Base-by-base conservation (phyloP, 2,797 vertebrate species). In the Karalla daura region DNA sequence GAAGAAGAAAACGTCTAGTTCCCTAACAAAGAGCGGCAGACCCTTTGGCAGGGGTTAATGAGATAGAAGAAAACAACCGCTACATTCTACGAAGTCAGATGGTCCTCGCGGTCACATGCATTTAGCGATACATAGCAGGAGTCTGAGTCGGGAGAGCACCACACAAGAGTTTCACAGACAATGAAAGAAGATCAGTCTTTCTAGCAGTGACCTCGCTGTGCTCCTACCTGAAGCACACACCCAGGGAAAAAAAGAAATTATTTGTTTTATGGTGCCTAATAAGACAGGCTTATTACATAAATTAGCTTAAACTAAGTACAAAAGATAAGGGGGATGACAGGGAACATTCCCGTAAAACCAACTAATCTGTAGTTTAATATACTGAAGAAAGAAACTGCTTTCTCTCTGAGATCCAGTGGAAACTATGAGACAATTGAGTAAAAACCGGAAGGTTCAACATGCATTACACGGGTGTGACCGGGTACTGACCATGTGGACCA, bases 401-500 rank as follows among this genome's bases (percentile, higher is more conserved):
- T n/a, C n/a, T n/a, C n/a, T n/a, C n/a, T n/a, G n/a, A n/a, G n/a
- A n/a, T n/a, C n/a, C n/a, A n/a, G n/a, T n/a, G n/a, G n/a, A n/a
- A n/a, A n/a, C n/a, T n/a, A n/a, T n/a, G n/a, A n/a, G n/a, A n/a
- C n/a, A n/a, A n/a, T n/a, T n/a, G n/a, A n/a, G n/a, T n/a, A n/a
- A n/a, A n/a, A n/a, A n/a, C n/a, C n/a, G n/a, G n/a, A n/a, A n/a
- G n/a, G n/a, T n/a, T n/a, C n/a, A n/a, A n/a, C n/a, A n/a, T n/a
- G n/a, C n/a, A n/a, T n/a, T n/a, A n/a, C n/a, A n/a, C n/a, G n/a
- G n/a, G 2, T 1, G 11, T 24, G 20, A 25, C 6, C 9, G n/a
- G n/a, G 52, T 44, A 90, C 96, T 97, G 81, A 99, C 98, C 98
- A 99, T 92, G 81, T 99, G 98, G 61, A 99, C 98, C 87, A 98